phyloP scores from a whole-genome alignment of 2,113 vertebrate species.

The Danionella cerebrum region DNA sequence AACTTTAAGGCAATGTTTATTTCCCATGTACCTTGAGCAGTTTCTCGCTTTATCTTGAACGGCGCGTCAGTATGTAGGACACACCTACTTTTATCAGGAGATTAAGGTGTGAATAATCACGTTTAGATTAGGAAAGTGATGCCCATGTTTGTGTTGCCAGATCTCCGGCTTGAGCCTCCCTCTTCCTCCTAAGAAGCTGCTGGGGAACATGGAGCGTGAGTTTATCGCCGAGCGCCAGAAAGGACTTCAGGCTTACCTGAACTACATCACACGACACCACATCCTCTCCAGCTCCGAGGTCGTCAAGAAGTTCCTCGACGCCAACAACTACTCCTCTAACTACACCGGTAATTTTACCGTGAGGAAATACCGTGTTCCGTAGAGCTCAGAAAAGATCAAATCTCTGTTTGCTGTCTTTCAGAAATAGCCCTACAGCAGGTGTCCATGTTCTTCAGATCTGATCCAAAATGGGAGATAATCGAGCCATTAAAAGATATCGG shows the following conservation, averaged over 20 bases:
- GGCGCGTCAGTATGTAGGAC: too few species aligned
- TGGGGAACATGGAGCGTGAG: conserved; percentile 96
- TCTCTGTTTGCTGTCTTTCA: conserved; percentile 42
- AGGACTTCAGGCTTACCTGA: conserved; percentile 88
- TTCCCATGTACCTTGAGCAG: too few species aligned
- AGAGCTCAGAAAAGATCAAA: too few species aligned
- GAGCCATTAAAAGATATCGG: conserved; percentile 93
- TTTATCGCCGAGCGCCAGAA: conserved; percentile 95
- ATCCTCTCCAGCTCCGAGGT: conserved; percentile 79
- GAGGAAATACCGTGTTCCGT: too few species aligned
- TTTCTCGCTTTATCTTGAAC: too few species aligned
- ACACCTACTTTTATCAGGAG: too few species aligned
- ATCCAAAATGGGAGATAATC: conserved; percentile 92
- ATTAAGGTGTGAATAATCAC: too few species aligned
- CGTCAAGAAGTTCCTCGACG: conserved; percentile 92
- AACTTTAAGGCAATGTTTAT: too few species aligned
- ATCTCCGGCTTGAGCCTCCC: conserved; percentile 83
- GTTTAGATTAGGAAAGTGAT: too few species aligned
- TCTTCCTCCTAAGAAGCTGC: conserved; percentile 92
- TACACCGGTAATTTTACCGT: conserved; percentile 27
- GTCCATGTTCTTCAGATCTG: conserved; percentile 98
- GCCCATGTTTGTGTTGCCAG: conserved; percentile 52
- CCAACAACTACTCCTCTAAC: conserved; percentile 88
- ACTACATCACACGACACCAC: conserved; percentile 86
- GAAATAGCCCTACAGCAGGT: conserved; percentile 97